Conservation (phyloP, 1,140 invertebrate genomes). For the Cydia fagiglandana region DNA sequence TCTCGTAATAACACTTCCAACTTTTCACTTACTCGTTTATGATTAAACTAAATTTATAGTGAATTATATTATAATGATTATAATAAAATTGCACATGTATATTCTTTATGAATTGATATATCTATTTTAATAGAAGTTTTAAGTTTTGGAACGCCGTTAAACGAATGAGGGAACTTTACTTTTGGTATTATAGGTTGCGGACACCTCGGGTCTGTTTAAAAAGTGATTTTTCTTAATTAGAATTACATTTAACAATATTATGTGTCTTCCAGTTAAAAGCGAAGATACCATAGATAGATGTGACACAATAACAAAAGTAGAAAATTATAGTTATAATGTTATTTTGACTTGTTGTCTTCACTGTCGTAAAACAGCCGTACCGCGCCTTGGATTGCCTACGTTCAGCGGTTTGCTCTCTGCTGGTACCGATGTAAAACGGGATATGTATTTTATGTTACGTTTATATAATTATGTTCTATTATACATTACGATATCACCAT, state of each 20-base stretch:
- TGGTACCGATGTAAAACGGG: not conserved
- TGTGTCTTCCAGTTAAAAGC: not conserved
- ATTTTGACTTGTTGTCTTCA: not conserved
- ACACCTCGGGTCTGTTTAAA: slow-evolving; percentile 1
- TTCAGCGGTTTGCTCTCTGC: not conserved
- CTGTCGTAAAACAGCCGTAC: not conserved
- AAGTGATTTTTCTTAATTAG: not conserved
- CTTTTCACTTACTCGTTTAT: slow-evolving; percentile 10
- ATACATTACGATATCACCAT: no score
- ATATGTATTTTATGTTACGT: not conserved
- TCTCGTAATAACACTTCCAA: slow-evolving; percentile 22
- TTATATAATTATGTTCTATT: no score
- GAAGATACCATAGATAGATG: not conserved
- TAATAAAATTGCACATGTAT: not conserved
- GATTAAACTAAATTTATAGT: not conserved
- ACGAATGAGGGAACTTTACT: not conserved
- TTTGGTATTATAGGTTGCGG: not conserved
- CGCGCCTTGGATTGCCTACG: not conserved
- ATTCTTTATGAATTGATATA: slow-evolving; percentile 15
- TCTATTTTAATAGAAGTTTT: not conserved
- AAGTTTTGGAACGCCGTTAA: not conserved
- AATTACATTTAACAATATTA: not conserved
- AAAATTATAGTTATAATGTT: not conserved
- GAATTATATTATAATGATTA: not conserved
- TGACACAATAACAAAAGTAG: not conserved